A percentile compares a stretch with the other conserved stretches of the same genome.
phyloP scores from a whole-genome alignment of 2,113 vertebrate species.

The Camelus bactrianus region DNA sequence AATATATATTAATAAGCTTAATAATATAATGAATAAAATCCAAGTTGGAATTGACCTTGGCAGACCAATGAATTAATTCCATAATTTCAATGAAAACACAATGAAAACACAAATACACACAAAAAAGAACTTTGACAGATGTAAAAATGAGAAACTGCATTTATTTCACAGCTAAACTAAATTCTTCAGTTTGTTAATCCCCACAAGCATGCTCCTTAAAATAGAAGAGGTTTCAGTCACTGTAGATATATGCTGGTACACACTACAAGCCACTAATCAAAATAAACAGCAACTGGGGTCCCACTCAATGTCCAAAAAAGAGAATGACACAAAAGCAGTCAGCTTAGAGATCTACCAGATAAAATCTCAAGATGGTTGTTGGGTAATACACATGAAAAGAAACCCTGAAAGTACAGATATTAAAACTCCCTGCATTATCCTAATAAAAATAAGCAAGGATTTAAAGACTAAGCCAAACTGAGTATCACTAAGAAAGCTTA shows the following conservation, averaged over 20 bases:
- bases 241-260: not conserved
- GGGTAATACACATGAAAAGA: not conserved
- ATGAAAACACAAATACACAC: not conserved
- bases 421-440: not conserved
- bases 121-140: not conserved
- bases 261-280: not conserved
- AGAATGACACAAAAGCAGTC: not conserved
- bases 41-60: not conserved
- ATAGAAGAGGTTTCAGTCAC: not conserved
- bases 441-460: conserved; percentile 7
- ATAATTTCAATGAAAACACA: not conserved
- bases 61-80: not conserved
- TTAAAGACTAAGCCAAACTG: not conserved
- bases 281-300: not conserved
- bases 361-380: not conserved
- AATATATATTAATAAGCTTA: not conserved
- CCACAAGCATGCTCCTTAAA: not conserved
- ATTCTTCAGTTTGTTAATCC: conserved; percentile 3
- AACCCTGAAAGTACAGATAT: not conserved
- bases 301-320: not conserved
- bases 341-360: not conserved
- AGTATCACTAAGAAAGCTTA: not conserved
- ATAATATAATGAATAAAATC: conserved; percentile 3
- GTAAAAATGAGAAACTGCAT: not conserved
- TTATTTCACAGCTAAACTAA: not conserved